Conservation (phyloP, 2,888 invertebrate genomes). For the Rotaria socialis region DNA sequence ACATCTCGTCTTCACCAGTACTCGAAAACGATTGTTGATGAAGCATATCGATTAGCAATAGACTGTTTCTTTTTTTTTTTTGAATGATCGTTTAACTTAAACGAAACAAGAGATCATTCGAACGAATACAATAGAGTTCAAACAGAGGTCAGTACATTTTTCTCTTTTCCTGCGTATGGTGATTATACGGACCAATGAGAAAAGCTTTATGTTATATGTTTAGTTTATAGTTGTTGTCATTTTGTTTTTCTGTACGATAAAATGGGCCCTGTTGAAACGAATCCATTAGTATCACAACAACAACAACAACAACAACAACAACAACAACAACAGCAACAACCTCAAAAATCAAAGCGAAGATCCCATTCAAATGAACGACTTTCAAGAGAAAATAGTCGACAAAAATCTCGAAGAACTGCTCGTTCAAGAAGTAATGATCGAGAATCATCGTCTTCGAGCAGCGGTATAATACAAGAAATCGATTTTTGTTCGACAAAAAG, state of each 20-base stretch:
- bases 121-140: background rate
- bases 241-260: background rate
- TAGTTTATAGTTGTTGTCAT: background rate
- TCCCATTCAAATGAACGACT: background rate
- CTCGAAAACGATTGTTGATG: background rate
- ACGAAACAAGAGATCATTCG: background rate
- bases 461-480: background rate
- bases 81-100: background rate
- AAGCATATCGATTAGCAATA: background rate
- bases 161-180: background rate
- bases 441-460: constrained; percentile 13
- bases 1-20: background rate
- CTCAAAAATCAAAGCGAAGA: background rate
- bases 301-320: background rate
- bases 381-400: background rate
- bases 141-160: background rate
- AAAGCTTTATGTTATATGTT: background rate
- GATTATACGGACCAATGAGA: background rate
- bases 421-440: background rate
- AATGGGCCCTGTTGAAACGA: background rate
- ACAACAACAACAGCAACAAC: background rate
- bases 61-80: background rate
- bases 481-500: background rate
- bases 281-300: background rate
- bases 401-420: background rate